phyloP scores from a whole-genome alignment of 2,888 invertebrate genomes.

The Dynastes grantii region DNA sequence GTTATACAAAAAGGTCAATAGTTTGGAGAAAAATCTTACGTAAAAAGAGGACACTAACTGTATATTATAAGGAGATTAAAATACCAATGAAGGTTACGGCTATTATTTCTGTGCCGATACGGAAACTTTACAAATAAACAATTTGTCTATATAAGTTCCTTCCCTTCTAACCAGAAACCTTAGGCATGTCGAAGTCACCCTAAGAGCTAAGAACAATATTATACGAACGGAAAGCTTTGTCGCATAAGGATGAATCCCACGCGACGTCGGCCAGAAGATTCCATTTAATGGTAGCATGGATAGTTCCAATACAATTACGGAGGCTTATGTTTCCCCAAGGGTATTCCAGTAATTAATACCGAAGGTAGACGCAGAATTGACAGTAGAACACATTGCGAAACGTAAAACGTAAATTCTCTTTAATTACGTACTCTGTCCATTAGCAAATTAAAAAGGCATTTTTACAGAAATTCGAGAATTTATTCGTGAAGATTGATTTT shows the following conservation, averaged over 20 bases:
- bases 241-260: background rate
- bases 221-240: slow-evolving; percentile 10
- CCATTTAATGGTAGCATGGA: background rate
- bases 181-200: background rate
- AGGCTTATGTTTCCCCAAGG: slow-evolving; percentile 22
- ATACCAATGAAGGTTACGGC: background rate
- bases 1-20: no score
- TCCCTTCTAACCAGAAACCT: slow-evolving; percentile 3
- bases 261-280: background rate
- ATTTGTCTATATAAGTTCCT: background rate
- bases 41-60: no score
- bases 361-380: background rate
- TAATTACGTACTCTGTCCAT: background rate
- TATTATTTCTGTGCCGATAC: background rate
- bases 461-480: background rate
- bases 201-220: background rate
- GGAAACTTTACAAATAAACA: background rate
- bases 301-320: slow-evolving; percentile 21
- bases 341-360: slow-evolving; percentile 27
- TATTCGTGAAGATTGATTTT: background rate
- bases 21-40: no score
- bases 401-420: slow-evolving; percentile 4
- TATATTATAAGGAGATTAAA: no score
- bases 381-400: background rate
- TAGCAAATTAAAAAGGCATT: background rate